Conservation (phyloP, 2,113 vertebrate species). For the Mola mola region DNA sequence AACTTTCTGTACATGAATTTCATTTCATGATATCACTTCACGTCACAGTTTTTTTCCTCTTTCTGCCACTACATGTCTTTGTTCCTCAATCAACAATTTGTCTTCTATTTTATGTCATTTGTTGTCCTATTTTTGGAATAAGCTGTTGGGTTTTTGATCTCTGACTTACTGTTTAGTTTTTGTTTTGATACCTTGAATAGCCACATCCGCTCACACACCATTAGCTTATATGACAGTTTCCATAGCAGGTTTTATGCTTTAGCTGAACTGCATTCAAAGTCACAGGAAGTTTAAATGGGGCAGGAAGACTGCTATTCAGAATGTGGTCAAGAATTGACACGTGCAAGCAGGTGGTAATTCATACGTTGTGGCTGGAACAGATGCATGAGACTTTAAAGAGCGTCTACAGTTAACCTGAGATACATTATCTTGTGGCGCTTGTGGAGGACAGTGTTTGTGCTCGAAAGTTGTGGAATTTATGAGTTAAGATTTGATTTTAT, state of each 20-base stretch:
- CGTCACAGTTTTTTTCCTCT: background rate
- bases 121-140: background rate
- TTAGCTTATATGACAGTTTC: background rate
- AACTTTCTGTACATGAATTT: background rate
- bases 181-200: background rate
- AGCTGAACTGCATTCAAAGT: slow-evolving; percentile 2
- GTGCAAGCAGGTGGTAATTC: background rate
- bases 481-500: no score
- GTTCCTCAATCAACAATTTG: background rate
- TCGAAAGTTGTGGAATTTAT: no score
- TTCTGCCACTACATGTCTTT: slow-evolving; percentile 2
- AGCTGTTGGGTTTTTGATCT: background rate
- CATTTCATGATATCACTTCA: no score
- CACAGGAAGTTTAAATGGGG: slow-evolving; percentile 52
- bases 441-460: no score
- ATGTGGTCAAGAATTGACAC: slow-evolving; percentile 52
- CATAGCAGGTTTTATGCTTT: background rate
- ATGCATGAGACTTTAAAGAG: background rate
- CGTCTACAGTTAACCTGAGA: background rate
- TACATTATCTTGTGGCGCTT: no score
- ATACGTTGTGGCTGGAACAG: background rate
- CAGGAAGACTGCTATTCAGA: slow-evolving; percentile 43
- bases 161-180: background rate
- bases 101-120: background rate
- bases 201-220: background rate